Evolutionary conservation across 1,140 invertebrate species (phyloP).

Genomic region (Neoseiulus cucumeris): DNA sequence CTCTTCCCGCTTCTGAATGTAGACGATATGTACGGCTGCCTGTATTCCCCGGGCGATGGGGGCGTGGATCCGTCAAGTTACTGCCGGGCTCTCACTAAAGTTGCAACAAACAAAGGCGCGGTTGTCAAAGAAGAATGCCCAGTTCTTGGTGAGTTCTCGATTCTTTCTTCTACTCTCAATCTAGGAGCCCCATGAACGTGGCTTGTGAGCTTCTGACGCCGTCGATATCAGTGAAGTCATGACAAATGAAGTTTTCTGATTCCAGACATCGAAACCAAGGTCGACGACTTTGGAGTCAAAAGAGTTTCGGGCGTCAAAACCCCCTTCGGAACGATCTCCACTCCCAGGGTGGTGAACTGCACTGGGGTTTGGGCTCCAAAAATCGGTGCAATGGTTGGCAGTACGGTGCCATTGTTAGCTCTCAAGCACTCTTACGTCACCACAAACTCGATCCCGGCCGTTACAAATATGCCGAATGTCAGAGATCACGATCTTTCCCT

Average conservation of each 20-base stretch:
- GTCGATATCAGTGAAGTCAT: no score
- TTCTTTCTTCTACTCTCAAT: no score
- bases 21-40: constrained; percentile 44
- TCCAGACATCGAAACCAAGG: constrained; percentile 38
- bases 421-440: constrained; percentile 77
- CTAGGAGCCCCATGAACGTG: no score
- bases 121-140: constrained; percentile 32
- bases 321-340: constrained; percentile 44
- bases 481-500: constrained; percentile 59
- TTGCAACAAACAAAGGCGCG: constrained; percentile 43
- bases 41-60: constrained; percentile 60
- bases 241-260: background rate
- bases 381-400: constrained; percentile 44
- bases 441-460: constrained; percentile 47
- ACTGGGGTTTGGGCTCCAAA: constrained; percentile 50
- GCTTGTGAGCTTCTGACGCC: no score
- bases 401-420: constrained; percentile 47
- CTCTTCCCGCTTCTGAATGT: constrained; percentile 57
- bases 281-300: constrained; percentile 40
- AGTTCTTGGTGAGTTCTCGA: background rate
- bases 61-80: constrained; percentile 53
- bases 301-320: constrained; percentile 53
- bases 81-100: constrained; percentile 47
- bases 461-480: constrained; percentile 52
- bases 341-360: constrained; percentile 50